phyloP scores from a whole-genome alignment of 2,888 invertebrate genomes.

The Drosophila emarginata region DNA sequence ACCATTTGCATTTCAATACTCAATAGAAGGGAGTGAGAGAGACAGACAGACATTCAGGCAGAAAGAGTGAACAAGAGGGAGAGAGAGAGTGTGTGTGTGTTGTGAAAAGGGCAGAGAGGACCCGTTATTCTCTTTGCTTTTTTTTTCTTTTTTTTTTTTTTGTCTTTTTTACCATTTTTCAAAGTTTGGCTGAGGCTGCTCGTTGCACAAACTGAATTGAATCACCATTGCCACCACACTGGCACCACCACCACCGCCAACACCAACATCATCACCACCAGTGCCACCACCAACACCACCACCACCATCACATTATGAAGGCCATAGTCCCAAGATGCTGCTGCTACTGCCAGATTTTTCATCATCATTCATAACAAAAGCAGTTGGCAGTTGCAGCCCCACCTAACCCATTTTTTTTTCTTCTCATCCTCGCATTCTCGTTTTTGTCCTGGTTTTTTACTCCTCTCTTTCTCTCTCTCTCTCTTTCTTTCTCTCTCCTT shows the following conservation, averaged over 20 bases:
- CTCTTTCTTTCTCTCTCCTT: conserved; percentile 14
- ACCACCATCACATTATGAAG: conserved; percentile 13
- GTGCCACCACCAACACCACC: neutral
- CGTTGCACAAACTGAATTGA: conserved; percentile 76
- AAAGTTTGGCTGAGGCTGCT: conserved; percentile 69
- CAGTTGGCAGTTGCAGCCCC: conserved; percentile 71
- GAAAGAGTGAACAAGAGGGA: too few species aligned
- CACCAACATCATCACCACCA: neutral
- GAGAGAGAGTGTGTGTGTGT: too few species aligned
- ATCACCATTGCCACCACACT: conserved; percentile 44
- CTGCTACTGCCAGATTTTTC: conserved; percentile 74
- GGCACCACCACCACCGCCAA: neutral
- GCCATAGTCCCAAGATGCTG: conserved; percentile 50
- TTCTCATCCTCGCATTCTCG: neutral
- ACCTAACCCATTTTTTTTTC: conserved; percentile 12
- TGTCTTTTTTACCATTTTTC: conserved; percentile 57
- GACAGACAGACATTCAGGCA: neutral
- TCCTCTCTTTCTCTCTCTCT: conserved; percentile 39
- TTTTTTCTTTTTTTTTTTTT: conserved; percentile 2
- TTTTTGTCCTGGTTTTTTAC: conserved; percentile 5
- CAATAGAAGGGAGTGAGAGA: conserved; percentile 33
- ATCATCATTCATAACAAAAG: conserved; percentile 78
- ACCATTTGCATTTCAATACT: conserved; percentile 78
- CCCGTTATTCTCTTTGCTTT: conserved; percentile 1
- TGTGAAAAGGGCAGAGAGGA: too few species aligned